A percentile compares a stretch with the other conserved stretches of the same genome.
Evolutionary conservation across 2,113 vertebrate genomes (phyloP).

Genomic region (Crotalus horridus): DNA sequence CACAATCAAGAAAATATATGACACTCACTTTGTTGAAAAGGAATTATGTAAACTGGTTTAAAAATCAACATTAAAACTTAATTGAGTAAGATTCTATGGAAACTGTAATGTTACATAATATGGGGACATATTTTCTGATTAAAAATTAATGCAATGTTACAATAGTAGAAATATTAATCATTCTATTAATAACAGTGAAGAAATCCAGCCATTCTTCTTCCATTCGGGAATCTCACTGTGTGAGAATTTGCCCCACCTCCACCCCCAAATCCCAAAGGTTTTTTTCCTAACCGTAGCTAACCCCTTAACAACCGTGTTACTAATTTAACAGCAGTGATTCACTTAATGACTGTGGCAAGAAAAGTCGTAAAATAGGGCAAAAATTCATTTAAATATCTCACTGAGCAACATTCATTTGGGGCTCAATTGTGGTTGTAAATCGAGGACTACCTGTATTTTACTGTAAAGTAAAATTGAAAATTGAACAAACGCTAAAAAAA

Average conservation of each 20-base stretch:
- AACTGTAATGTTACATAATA: neutral
- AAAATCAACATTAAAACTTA: neutral
- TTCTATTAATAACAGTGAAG: neutral
- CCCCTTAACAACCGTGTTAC: neutral
- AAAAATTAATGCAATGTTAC: neutral
- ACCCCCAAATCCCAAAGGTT: neutral
- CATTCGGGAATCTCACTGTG: neutral
- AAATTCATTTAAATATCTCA: neutral
- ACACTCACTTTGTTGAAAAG: neutral
- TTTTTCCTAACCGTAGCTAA: neutral
- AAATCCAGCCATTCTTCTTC: neutral
- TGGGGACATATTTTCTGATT: neutral
- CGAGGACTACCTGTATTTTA: neutral
- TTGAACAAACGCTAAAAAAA: neutral
- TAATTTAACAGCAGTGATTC: neutral
- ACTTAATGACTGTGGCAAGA: neutral
- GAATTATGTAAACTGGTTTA: neutral
- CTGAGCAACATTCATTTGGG: neutral
- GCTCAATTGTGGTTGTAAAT: neutral
- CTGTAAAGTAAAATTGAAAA: neutral
- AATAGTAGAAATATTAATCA: neutral
- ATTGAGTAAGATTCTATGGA: neutral
- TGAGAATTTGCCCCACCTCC: neutral
- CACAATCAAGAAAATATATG: neutral
- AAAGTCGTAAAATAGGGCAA: neutral